Base-by-base conservation (phyloP, 2,797 vertebrate species). In the Brachyalestes nurse region DNA sequence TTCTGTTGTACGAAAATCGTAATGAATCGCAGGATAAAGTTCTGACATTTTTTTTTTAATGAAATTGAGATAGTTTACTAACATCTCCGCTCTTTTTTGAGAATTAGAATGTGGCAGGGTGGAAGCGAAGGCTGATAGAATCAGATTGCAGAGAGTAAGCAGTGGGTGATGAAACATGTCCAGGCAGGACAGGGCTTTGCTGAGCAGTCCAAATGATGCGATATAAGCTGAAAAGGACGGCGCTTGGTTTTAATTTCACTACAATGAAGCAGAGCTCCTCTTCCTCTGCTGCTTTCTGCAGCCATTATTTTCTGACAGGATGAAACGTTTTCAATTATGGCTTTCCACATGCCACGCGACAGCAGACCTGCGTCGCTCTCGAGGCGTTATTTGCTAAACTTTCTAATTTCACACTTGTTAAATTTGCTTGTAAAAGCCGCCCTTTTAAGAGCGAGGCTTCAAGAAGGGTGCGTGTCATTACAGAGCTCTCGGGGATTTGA, bases 371-470 rank as follows among this genome's bases (percentile, higher is more conserved):
- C 83, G 74, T 79, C 40, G 61, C 60, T 47, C 86, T 87, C 84
- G 58, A 67, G 25, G 67, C 66, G 21, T 72, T 87, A 90, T 90
- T 93, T 88, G 85, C 87, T 91, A 92, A 92, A 92, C 90, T 92
- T 93, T 93, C 90, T 92, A 94, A 95, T 95, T 94, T 94, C 93
- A 94, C 93, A 94, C 91, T 94, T 93, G 91, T 93, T 93, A 93
- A 92, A 90, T 93, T 91, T 93, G 84, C 88, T 87, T 93, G 90
- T 91, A 92, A 93, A 93, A 93, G 87, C 86, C 87, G 87, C 82
- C 90, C 90, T 92, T 93, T 94, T 90, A 90, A 88, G 89, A 87
- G 83, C 87, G 87, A 89, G 82, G 85, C 87, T 90, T 88, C 84
- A 57, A 85, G 88, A 89, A 87, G 87, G 85, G 86, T 88, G 88